Conservation (phyloP, 2,797 vertebrate genomes). For the Arctocebus calabarensis region DNA sequence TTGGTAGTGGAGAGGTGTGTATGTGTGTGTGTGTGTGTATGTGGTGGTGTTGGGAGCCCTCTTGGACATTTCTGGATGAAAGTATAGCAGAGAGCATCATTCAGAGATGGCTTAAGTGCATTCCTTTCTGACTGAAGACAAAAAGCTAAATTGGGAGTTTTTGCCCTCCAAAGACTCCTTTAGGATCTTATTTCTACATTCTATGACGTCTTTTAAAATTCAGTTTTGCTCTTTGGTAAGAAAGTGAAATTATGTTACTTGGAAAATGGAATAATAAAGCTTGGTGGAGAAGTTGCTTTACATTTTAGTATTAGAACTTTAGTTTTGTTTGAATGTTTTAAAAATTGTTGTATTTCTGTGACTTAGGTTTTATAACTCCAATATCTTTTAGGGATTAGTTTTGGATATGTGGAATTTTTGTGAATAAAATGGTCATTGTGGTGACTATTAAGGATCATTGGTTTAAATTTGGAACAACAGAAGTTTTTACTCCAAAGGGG, state of each 20-base stretch:
- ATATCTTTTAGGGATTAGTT: not conserved
- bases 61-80: slow-evolving; percentile 8
- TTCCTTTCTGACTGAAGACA: slow-evolving; percentile 58
- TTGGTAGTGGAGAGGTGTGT: not conserved
- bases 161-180: not conserved
- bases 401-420: slow-evolving; percentile 14
- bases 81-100: not conserved
- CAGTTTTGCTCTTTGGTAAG: not conserved
- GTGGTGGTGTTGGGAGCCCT: not conserved
- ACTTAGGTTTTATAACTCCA: not conserved
- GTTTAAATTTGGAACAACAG: slow-evolving; percentile 42
- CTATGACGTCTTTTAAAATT: slow-evolving; percentile 6
- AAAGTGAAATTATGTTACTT: slow-evolving; percentile 49
- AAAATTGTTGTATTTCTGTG: not conserved
- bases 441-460: not conserved
- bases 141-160: not conserved
- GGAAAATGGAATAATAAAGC: not conserved
- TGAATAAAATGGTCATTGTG: slow-evolving; percentile 3
- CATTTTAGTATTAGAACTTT: slow-evolving; percentile 34
- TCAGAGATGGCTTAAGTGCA: not conserved
- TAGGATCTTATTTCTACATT: not conserved
- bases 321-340: slow-evolving; percentile 30
- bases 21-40: not conserved
- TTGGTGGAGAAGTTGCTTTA: slow-evolving; percentile 31
- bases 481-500: not conserved